These are phyloP conservation scores for Engystomops pustulosus DNA, from an alignment of 2,113 vertebrate genomes.

Conservation along the genomic window DNA sequence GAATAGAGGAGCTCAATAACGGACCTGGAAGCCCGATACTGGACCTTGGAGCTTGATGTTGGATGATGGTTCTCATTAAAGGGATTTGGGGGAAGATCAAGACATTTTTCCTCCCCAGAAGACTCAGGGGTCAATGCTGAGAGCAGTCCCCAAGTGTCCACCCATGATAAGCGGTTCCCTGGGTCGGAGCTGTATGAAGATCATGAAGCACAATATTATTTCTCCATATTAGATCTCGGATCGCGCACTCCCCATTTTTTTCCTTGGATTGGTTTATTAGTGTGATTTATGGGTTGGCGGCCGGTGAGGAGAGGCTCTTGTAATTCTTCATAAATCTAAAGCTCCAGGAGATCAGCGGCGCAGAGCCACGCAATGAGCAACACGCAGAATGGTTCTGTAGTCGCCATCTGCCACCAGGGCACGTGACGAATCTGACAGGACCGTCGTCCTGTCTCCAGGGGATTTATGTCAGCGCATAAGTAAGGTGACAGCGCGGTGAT, in stretches of 20 bases:
- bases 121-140: background rate
- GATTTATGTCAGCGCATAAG: slow-evolving; percentile 49
- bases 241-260: background rate
- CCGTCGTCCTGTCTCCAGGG: background rate
- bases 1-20: too few species aligned
- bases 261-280: slow-evolving; percentile 25
- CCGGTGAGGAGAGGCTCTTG: background rate
- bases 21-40: too few species aligned
- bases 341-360: background rate
- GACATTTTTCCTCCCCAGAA: too few species aligned
- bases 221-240: background rate
- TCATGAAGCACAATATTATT: slow-evolving; percentile 19
- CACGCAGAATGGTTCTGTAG: background rate
- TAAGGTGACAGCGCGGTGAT: slow-evolving; percentile 1
- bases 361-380: background rate
- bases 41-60: background rate
- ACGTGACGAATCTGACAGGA: background rate
- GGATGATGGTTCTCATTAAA: background rate
- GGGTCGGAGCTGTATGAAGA: too few species aligned
- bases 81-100: too few species aligned
- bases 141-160: background rate
- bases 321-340: slow-evolving; percentile 43
- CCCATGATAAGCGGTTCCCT: too few species aligned
- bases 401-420: slow-evolving; percentile 25
- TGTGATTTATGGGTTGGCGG: slow-evolving; percentile 11